Conservation (phyloP, 2,888 invertebrate species). For the Euclidia mi region DNA sequence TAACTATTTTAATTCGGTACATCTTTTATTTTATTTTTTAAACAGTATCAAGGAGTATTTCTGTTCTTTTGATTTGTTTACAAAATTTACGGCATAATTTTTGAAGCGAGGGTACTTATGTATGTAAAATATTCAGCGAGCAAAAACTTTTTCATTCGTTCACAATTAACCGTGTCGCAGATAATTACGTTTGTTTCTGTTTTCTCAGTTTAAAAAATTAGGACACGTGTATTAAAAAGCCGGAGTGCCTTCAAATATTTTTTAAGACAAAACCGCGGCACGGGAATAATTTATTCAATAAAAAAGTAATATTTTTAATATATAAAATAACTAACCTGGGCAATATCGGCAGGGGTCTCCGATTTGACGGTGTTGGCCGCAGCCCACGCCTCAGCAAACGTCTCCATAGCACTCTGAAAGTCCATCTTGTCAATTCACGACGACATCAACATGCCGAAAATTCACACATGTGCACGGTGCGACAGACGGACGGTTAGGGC, state of each 20-base stretch:
- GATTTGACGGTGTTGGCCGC: conserved; percentile 94
- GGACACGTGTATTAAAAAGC: background rate
- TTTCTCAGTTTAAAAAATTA: background rate
- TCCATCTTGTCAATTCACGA: conserved; percentile 93
- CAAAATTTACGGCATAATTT: too few species aligned
- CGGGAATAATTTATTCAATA: background rate
- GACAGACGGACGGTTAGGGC: conserved; percentile 54
- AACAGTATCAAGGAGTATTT: too few species aligned
- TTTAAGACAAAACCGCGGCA: too few species aligned
- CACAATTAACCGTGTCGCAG: conserved; percentile 8
- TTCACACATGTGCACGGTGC: conserved; percentile 77
- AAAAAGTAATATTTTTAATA: background rate
- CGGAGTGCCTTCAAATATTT: too few species aligned
- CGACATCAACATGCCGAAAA: conserved; percentile 88
- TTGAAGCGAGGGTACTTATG: background rate
- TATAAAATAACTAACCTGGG: conserved; percentile 90
- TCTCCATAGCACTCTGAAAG: conserved; percentile 99
- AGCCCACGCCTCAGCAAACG: conserved; percentile 99
- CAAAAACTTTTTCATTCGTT: conserved; percentile 4
- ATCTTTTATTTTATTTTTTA: too few species aligned
- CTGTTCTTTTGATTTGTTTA: too few species aligned
- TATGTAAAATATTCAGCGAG: background rate
- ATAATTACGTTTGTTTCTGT: background rate
- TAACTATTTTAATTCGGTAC: too few species aligned
- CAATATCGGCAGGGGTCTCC: conserved; percentile 89